These are phyloP conservation scores for Bombus pyrosoma DNA, from an alignment of 1,140 invertebrate species.

Conservation along the genomic window DNA sequence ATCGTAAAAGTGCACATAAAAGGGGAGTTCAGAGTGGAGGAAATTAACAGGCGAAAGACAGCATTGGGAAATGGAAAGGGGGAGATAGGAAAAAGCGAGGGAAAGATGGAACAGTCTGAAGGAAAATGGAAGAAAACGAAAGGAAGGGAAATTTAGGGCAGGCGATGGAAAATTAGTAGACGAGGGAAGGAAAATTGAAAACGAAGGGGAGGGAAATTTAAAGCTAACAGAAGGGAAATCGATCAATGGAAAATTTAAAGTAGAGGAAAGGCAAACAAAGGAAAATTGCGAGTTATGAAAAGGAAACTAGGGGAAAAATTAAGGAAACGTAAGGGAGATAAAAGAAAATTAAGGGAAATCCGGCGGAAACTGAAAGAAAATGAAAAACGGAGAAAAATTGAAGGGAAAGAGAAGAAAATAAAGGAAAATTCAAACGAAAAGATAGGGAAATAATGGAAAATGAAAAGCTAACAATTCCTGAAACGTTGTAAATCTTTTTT, in stretches of 20 bases:
- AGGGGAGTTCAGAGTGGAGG: neutral
- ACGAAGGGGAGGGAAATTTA: too few relatives aligned
- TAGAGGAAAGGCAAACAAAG: neutral
- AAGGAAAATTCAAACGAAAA: neutral
- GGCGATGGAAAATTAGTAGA: too few relatives aligned
- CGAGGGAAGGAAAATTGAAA: too few relatives aligned
- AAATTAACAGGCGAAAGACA: too few relatives aligned
- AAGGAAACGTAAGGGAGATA: rapidly evolving
- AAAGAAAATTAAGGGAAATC: neutral
- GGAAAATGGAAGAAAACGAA: too few relatives aligned
- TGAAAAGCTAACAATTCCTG: too few relatives aligned
- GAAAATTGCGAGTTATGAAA: neutral
- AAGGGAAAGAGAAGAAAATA: neutral
- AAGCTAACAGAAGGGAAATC: neutral
- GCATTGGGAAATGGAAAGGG: neutral
- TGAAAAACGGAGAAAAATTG: neutral
- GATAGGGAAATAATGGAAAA: neutral
- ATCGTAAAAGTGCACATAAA: too few relatives aligned
- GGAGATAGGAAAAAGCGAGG: neutral
- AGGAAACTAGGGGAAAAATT: neutral
- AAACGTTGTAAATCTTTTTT: too few relatives aligned
- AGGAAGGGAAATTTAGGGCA: too few relatives aligned
- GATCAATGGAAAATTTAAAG: neutral
- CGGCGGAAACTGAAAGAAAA: neutral
- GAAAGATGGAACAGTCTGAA: neutral